Base-by-base conservation (phyloP, 1,140 invertebrate species). In the Littorina saxatilis region DNA sequence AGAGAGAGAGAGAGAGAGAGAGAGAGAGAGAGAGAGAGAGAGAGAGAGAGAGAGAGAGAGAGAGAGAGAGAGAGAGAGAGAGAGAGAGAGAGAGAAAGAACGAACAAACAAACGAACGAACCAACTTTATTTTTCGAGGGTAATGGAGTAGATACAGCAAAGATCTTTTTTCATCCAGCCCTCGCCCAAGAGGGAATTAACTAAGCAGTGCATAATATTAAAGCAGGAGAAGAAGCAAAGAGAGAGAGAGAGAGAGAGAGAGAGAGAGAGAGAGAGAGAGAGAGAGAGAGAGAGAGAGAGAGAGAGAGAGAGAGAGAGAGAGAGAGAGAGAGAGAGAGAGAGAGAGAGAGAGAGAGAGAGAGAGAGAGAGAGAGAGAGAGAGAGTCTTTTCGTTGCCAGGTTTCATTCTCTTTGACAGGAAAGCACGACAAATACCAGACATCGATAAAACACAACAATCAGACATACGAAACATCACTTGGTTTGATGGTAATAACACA, bases 1-100 rank as follows among this genome's bases (percentile, higher is more conserved):
- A n/a, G n/a, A n/a, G n/a, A n/a, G 58, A 61, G 20, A 61, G 4
- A 72, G 70, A 72, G 37, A 72, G 70, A 43, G 37, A 73, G 43
- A 73, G 37, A 43, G 55, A 58, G 20, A 73, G 37, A 43, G 27
- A 40, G 70, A 73, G 70, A 73, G n/a, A 73, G 70, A 40, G 15
- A 73, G 23, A 23, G 20, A 73, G 70, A 72, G 35, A 72, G 70
- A 72, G 37, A 37, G 35, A 40, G 13, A 13, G 35, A 39, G 2
- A 73, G 35, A 43, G 15, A 32, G 29, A 70, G 13, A 35, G 29
- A n/a, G 29, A 70, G 66, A 70, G 37, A 9, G 29, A 70, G 13
- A 40, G 29, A 1, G 37, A 70, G 13, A 61, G 29, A 7, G 37
- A 40, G n/a, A 70, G 35, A 15, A 70, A 70, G 9, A 40, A 40